A percentile compares a stretch with the other conserved stretches of the same genome.
Evolutionary conservation across 2,797 vertebrate species (phyloP).

Genomic region (Lophius americanus): DNA sequence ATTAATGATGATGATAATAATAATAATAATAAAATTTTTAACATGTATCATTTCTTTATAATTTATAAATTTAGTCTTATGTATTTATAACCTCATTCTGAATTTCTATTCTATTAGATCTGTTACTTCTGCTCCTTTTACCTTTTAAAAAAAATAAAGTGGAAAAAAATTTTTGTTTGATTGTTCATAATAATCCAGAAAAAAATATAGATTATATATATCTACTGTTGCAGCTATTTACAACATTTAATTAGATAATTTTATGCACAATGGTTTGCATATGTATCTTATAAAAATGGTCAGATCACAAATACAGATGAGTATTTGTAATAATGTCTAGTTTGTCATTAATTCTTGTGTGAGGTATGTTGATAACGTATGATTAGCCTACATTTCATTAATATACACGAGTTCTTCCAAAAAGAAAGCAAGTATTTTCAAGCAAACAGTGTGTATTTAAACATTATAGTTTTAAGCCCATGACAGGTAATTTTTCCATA

Average conservation of each 20-base stretch:
- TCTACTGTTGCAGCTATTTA: background rate
- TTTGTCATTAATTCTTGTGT: background rate
- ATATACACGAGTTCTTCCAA: background rate
- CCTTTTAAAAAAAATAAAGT: constrained; percentile 1
- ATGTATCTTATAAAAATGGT: background rate
- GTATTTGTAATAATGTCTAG: background rate
- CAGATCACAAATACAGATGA: background rate
- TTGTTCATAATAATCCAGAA: background rate
- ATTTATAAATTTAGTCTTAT: too few species aligned
- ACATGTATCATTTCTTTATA: too few species aligned
- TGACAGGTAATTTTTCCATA: background rate
- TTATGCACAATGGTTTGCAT: background rate
- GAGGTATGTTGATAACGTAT: background rate
- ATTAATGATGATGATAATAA: too few species aligned
- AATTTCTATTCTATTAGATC: constrained; percentile 11
- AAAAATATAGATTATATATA: constrained; percentile 2
- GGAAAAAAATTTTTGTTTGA: background rate
- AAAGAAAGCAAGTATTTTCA: background rate
- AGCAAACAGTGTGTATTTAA: background rate
- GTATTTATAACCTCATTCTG: too few species aligned
- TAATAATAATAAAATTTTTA: too few species aligned
- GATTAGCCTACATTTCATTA: background rate
- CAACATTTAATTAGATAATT: background rate
- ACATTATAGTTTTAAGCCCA: background rate
- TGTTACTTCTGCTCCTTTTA: constrained; percentile 18